Base-by-base conservation (phyloP, 2,797 vertebrate species). In the Gymnothorax javanicus region DNA sequence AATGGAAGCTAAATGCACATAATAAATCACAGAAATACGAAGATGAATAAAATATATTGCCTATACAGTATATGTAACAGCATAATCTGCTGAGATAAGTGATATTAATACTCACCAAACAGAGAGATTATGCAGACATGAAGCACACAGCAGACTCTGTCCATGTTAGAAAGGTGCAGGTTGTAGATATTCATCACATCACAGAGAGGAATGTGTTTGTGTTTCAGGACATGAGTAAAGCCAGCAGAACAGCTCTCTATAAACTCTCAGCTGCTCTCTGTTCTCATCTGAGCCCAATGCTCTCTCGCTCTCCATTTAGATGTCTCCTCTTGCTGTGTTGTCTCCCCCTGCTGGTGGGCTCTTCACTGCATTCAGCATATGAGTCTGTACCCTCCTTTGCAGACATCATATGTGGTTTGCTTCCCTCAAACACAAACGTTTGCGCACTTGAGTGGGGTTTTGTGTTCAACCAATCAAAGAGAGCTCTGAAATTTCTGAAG, bases 321-420 rank as follows among this genome's bases (percentile, higher is more conserved):
- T 0, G 71, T 7, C 33, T 12, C 27, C 13, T 75, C 11, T 12
- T 75, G 27, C 27, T 43, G 17, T 23, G 54, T 23, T 9, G 17
- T 6, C 75, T 79, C 75, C 75, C 43, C 23, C 75, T 79, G 11
- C 3, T 79, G 75, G 75, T 17, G 54, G 50, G 20, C 17, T 2
- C 11, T 54, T 54, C 7, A 15, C 75, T 79, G 50, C 50, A 54
- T 59, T 13, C 58, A 59, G 58, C 2, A 59, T 6, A 9, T 59
- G 58, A 59, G 8, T 59, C 58, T 82, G 82, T 52, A 84, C 82
- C 84, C 84, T 87, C 69, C 25, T 33, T 50, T 82, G 50, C 79
- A 27, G 50, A 75, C n/a, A 64, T 23, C 50, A n/a, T 12, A n/a
- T 59, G 82, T 17, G 71, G 59, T 87, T 56, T 12, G 54, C 71